These are phyloP conservation scores for Platynereis dumerilii DNA, from an alignment of 2,888 invertebrate genomes.

Conservation along the genomic window DNA sequence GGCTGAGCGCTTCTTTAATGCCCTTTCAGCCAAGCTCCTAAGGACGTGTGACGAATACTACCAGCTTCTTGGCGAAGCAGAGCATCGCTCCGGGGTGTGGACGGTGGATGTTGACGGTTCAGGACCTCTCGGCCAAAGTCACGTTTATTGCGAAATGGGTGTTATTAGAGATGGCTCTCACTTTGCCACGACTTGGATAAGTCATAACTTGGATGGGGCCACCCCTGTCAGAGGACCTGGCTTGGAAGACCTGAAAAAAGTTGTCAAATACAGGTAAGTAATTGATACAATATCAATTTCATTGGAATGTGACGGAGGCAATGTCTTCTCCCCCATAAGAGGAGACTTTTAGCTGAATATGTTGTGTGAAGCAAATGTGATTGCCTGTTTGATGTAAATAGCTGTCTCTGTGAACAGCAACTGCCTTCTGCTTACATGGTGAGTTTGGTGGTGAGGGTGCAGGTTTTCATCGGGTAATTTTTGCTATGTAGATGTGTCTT, in stretches of 20 bases:
- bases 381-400: too few species aligned
- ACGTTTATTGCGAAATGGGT: constrained; percentile 80
- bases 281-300: neutral
- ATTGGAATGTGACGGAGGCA: too few species aligned
- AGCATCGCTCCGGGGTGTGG: constrained; percentile 73
- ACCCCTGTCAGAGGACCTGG: constrained; percentile 43
- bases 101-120: constrained; percentile 93
- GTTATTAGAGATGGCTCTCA: constrained; percentile 22
- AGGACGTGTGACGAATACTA: constrained; percentile 93
- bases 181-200: constrained; percentile 30
- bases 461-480: too few species aligned
- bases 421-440: too few species aligned
- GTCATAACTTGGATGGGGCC: constrained; percentile 48
- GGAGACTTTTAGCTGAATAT: too few species aligned
- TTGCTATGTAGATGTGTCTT: too few species aligned
- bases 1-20: too few species aligned
- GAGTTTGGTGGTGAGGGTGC: too few species aligned
- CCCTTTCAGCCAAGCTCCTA: constrained; percentile 76
- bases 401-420: too few species aligned
- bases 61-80: constrained; percentile 65
- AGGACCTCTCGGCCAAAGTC: constrained; percentile 89
- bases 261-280: constrained; percentile 27
- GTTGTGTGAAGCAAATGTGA: too few species aligned
- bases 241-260: constrained; percentile 53
- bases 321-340: too few species aligned